These are phyloP conservation scores for Oreotrochilus melanogaster DNA, from an alignment of 2,113 vertebrate species.

Conservation along the genomic window DNA sequence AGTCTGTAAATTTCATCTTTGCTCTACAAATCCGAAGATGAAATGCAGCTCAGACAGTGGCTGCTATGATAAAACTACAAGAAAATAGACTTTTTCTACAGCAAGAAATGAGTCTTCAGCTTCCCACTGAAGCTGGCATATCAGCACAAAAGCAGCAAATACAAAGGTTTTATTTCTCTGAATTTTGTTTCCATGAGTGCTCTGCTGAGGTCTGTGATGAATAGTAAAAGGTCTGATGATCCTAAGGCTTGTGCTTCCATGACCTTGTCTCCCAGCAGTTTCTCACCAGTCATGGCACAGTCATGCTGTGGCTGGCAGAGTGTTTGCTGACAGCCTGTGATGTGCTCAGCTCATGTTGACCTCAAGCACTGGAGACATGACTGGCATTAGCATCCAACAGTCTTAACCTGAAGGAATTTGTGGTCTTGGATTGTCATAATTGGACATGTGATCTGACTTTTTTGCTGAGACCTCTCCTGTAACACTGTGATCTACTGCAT, in stretches of 20 bases:
- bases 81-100: background rate
- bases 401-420: conserved; percentile 13
- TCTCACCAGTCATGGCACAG: background rate
- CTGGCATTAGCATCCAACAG: conserved; percentile 37
- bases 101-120: background rate
- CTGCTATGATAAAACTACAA: background rate
- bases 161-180: background rate
- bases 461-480: conserved; percentile 45
- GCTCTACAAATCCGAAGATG: background rate
- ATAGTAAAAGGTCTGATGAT: conserved; percentile 68
- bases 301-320: conserved; percentile 19
- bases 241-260: background rate
- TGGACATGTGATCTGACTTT: conserved; percentile 36
- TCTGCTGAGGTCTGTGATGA: conserved; percentile 64
- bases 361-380: background rate
- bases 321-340: conserved; percentile 50
- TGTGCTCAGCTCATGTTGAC: background rate
- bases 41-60: background rate
- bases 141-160: background rate
- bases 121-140: background rate
- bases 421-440: background rate
- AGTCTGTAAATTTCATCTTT: background rate
- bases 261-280: conserved; percentile 49
- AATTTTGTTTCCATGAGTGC: background rate
- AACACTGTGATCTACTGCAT: background rate